Conservation (phyloP, 1,140 invertebrate species). For the Hetaerina americana region DNA sequence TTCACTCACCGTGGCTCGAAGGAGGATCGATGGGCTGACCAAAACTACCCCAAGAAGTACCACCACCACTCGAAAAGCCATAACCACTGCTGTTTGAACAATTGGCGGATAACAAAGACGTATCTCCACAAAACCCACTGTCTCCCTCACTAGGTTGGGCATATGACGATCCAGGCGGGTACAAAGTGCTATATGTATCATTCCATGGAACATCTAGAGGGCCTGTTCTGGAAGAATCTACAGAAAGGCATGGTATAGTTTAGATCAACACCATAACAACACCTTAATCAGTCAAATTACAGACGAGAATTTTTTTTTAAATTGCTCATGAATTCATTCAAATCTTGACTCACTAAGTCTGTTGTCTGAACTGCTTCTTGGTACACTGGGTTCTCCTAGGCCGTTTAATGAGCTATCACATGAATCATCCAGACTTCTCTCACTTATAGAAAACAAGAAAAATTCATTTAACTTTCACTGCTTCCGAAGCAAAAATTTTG, state of each 20-base stretch:
- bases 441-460: conserved; percentile 21
- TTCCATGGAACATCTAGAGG: conserved; percentile 12
- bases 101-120: conserved; percentile 16
- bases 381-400: conserved; percentile 18
- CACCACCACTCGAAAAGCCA: background rate
- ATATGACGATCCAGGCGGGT: conserved; percentile 4
- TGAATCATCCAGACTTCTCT: conserved; percentile 22
- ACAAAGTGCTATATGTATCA: background rate
- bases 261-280: background rate
- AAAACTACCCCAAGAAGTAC: background rate
- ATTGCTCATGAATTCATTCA: background rate
- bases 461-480: conserved; percentile 19
- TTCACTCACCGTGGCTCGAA: background rate
- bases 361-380: conserved; percentile 12
- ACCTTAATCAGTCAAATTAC: background rate
- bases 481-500: no score
- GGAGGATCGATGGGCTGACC: background rate
- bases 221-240: conserved; percentile 7
- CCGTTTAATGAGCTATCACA: conserved; percentile 23
- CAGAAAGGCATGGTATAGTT: background rate
- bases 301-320: conserved; percentile 2
- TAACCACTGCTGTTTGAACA: background rate
- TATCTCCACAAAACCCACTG: conserved; percentile 19
- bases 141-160: conserved; percentile 16
- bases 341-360: conserved; percentile 14